Evolutionary conservation across 2,797 vertebrate genomes (phyloP).

Genomic region (Argentina silus): DNA sequence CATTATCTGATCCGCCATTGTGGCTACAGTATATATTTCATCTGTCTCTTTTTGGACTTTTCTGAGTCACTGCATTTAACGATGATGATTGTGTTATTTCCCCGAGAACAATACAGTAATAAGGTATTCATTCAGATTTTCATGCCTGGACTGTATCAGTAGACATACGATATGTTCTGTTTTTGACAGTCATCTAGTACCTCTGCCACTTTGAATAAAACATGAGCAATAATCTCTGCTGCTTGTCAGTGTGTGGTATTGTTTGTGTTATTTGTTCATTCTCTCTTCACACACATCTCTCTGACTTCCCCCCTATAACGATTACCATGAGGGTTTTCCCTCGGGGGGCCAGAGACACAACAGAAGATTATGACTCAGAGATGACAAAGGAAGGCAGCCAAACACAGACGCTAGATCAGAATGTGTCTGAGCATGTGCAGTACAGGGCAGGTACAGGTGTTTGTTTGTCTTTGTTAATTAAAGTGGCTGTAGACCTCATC

Average conservation of each 20-base stretch:
- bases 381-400: slow-evolving; percentile 48
- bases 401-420: slow-evolving; percentile 46
- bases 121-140: slow-evolving; percentile 50
- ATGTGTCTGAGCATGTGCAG: slow-evolving; percentile 69
- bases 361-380: slow-evolving; percentile 53
- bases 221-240: slow-evolving; percentile 28
- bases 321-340: not conserved
- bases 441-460: slow-evolving; percentile 59
- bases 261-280: slow-evolving; percentile 36
- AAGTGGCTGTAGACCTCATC: slow-evolving; percentile 45
- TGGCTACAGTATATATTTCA: slow-evolving; percentile 53
- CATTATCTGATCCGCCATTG: slow-evolving; percentile 70
- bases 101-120: slow-evolving; percentile 30
- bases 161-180: slow-evolving; percentile 44
- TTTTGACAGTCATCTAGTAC: slow-evolving; percentile 34
- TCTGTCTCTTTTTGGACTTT: slow-evolving; percentile 40
- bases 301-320: slow-evolving; percentile 28
- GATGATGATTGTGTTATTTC: slow-evolving; percentile 37
- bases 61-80: slow-evolving; percentile 39
- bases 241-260: slow-evolving; percentile 25
- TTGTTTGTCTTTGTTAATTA: slow-evolving; percentile 67
- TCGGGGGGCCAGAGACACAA: slow-evolving; percentile 38
- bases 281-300: slow-evolving; percentile 20
- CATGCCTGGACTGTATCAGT: slow-evolving; percentile 33
- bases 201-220: slow-evolving; percentile 43